Base-by-base conservation (phyloP, 2,797 vertebrate species). In the Sebastes hubbsi region DNA sequence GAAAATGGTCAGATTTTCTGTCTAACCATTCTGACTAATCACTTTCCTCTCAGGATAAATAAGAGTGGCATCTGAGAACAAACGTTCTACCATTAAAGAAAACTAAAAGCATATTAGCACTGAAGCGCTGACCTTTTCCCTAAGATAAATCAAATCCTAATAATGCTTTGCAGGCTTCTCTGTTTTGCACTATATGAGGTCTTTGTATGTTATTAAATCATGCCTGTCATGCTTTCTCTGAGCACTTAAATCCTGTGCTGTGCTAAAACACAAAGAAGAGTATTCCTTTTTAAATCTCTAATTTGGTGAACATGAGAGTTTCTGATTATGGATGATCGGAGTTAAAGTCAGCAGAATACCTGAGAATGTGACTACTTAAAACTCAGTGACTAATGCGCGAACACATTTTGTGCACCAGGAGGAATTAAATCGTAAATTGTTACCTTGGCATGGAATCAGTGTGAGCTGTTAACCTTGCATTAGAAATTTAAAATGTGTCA, bases 401-500 rank as follows among this genome's bases (percentile, higher is more conserved):
- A 36, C 27, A 42, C 65, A 56, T 12, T 83, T 77, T 81, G 5
- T 59, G 61, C 10, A 62, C 14, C 22, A 1, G 36, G 8, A 46
- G 24, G 46, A 72, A 65, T 74, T 12, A 24, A 22, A 73, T 65
- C 22, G 32, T 18, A 59, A 5, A 16, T 64, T 24, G 42, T 58
- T 83, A 69, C 36, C 56, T 68, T 67, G 75, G 71, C 63, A 27
- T 34, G 12, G 49, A 71, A 73, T 74, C 74, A 36, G 42, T 22
- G 1, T 38, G 66, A 75, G 71, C 80, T 36, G 77, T 77, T 83
- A 75, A 86, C 77, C 42, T 80, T 27, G 0, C n/a, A 60, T 83
- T 54, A 55, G 27, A 75, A 54, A 85, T 87, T 14, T 14, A 71
- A 72, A 82, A 88, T 36, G 58, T 78, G 86, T 81, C 55, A 56